Conservation (phyloP, 37 sponge, comb jelly and placozoan species). For the Eunapius fragilis region DNA sequence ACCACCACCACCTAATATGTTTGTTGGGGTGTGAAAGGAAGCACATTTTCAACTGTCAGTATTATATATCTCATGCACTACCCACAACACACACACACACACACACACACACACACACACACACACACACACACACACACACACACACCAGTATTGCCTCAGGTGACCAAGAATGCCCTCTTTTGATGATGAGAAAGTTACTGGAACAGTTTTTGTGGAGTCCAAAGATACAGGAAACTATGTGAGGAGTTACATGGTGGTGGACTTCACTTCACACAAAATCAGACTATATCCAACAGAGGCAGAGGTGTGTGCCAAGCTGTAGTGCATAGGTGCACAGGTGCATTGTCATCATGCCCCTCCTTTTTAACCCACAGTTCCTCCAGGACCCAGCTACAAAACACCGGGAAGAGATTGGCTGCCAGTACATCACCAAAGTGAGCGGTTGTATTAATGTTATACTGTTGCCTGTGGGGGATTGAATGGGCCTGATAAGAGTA, state of each 20-base stretch:
- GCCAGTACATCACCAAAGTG: slow-evolving; percentile 78
- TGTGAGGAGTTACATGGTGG: slow-evolving; percentile 28
- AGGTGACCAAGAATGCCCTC: slow-evolving; percentile 33
- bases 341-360: too few relatives aligned
- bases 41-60: too few relatives aligned
- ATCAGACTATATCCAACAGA: slow-evolving; percentile 45
- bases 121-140: slow-evolving; percentile 20
- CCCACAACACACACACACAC: slow-evolving; percentile 10
- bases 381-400: slow-evolving; percentile 6
- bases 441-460: neutral
- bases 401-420: slow-evolving; percentile 44
- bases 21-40: too few relatives aligned
- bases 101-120: slow-evolving; percentile 17
- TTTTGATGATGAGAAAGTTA: slow-evolving; percentile 25
- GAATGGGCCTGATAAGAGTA: neutral
- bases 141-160: neutral
- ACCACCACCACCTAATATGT: too few relatives aligned
- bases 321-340: neutral
- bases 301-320: slow-evolving; percentile 17
- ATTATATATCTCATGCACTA: too few relatives aligned
- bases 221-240: slow-evolving; percentile 34
- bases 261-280: slow-evolving; percentile 39
- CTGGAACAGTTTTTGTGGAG: slow-evolving; percentile 41
- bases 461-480: neutral
- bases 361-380: neutral